Evolutionary conservation across 2,888 invertebrate genomes (phyloP).

Genomic region (Pterostichus niger): DNA sequence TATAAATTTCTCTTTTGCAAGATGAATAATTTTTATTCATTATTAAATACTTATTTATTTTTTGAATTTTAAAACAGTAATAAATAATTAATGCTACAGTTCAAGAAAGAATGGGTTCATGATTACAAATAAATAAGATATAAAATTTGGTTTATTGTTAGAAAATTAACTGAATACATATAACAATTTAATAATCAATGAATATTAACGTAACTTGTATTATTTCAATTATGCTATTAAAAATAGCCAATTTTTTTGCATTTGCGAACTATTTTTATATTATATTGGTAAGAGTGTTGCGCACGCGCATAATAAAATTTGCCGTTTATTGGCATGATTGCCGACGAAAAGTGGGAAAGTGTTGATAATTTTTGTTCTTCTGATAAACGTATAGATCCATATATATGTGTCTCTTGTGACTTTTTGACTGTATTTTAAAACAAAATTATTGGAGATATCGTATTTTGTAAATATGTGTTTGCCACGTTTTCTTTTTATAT

Average conservation of each 20-base stretch:
- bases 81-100: too few relatives aligned
- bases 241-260: constrained; percentile 13
- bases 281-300: constrained; percentile 43
- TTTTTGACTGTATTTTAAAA: constrained; percentile 57
- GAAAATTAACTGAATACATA: background rate
- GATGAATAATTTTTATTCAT: too few relatives aligned
- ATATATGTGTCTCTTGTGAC: constrained; percentile 51
- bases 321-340: constrained; percentile 65
- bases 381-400: constrained; percentile 61
- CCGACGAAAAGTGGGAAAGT: constrained; percentile 65
- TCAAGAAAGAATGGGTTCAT: too few relatives aligned
- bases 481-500: constrained; percentile 53
- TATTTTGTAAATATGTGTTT: constrained; percentile 57
- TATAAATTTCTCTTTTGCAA: background rate
- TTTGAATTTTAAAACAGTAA: too few relatives aligned
- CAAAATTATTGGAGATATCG: constrained; percentile 30
- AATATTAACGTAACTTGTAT: too few relatives aligned
- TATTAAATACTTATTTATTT: too few relatives aligned
- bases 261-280: constrained; percentile 36
- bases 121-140: background rate
- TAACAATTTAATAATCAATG: too few relatives aligned
- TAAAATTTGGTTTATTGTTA: background rate
- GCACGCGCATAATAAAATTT: constrained; percentile 51
- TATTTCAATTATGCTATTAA: background rate
- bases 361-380: constrained; percentile 66